A percentile compares a stretch with the other conserved stretches of the same genome.
Conservation (phyloP, 2,797 vertebrate species). For the Galago senegalensis region DNA sequence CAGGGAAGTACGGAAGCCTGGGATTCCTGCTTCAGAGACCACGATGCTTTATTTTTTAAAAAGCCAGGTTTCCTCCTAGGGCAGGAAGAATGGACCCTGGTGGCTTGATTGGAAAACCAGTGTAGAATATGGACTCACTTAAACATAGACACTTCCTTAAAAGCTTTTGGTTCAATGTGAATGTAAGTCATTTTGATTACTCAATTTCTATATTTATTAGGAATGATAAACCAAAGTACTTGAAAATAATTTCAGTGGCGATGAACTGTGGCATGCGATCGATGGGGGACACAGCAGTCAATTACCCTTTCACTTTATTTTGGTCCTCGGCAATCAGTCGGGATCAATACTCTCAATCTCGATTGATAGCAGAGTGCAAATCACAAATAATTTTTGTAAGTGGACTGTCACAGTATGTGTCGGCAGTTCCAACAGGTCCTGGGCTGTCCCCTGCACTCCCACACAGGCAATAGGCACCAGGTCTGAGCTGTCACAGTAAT, state of each 20-base stretch:
- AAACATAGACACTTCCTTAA: constrained; percentile 83
- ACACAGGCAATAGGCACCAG: rapidly evolving
- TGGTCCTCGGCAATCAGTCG: constrained; percentile 86
- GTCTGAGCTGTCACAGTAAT: rapidly evolving
- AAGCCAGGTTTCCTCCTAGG: background rate
- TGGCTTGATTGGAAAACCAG: constrained; percentile 51
- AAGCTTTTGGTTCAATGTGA: constrained; percentile 77
- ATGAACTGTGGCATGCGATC: constrained; percentile 83
- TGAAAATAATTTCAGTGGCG: constrained; percentile 85
- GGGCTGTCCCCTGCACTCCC: background rate
- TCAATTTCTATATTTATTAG: constrained; percentile 84
- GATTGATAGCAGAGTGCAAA: constrained; percentile 86
- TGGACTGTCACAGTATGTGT: background rate
- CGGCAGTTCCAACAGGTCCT: background rate
- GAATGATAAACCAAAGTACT: constrained; percentile 85
- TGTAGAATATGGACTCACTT: constrained; percentile 76
- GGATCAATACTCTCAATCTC: constrained; percentile 88
- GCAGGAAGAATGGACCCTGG: background rate
- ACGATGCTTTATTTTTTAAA: background rate
- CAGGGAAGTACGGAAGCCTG: background rate
- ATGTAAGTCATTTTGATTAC: constrained; percentile 82
- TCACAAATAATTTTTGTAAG: constrained; percentile 73
- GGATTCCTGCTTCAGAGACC: background rate
- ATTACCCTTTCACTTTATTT: constrained; percentile 89
- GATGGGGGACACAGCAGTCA: constrained; percentile 87